Evolutionary conservation across 2,888 invertebrate species (phyloP), one percentile per base, ranked within the genome.

Genomic region (Yponomeuta sedellus): DNA sequence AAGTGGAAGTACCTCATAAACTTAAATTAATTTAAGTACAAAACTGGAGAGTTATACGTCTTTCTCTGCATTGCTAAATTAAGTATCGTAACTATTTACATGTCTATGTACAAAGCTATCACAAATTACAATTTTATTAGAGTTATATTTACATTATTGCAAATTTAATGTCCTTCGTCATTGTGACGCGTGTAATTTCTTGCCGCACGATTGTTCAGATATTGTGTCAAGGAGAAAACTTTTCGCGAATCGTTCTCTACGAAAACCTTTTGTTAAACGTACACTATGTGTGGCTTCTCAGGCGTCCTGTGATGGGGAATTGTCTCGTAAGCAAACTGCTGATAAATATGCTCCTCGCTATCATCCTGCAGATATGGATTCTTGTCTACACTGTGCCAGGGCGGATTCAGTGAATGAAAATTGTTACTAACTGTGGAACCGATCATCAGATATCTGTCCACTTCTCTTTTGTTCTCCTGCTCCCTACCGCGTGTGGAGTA

Each of bases 261-360:
- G 73, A 78, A 82, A 82, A 85, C 81, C 80, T 84, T 88, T 78
- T 88, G 91, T 91, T 92, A 92, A 76, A 92, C 92, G 74, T 92
- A 92, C 83, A 92, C 92, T 87, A 92, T 92, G 82, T 92, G 92
- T 68, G 92, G 92, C 80, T 92, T 91, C 75, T 92, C 92, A 66
- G 91, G 91, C 71, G 92, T 91, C 76, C 89, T 83, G 75, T 92
- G 92, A 68, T 86, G 90, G 69, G 92, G 91, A 65, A 92, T 92
- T 16, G 92, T 91, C 76, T 92, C 92, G 71, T 92, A 92, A 3
- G 90, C 90, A 69, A 92, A 92, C 72, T 92, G 92, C 71, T 92
- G 91, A 73, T 92, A 92, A 74, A 92, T 92, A 71, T 90, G 91
- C 68, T 92, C 92, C 68, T 91, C 90, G 73, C 85, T 85, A 65